Evolutionary conservation across 2,113 vertebrate genomes (phyloP).

Genomic region (Hippocampus abdominalis): DNA sequence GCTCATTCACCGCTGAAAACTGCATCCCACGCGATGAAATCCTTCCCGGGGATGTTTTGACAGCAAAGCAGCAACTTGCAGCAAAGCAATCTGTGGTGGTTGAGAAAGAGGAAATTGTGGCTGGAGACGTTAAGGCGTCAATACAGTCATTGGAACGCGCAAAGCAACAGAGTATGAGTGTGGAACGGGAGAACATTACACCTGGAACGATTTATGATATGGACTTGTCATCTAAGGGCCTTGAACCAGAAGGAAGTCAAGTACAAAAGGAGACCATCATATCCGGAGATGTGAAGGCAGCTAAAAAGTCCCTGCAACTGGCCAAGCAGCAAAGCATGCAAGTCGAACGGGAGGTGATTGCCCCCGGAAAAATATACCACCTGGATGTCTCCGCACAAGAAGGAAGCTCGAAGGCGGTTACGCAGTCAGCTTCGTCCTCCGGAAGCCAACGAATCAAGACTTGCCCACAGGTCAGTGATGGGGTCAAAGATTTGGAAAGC

Average conservation of each 20-base stretch:
- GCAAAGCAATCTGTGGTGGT: conserved; percentile 51
- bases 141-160: conserved; percentile 74
- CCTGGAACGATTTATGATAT: conserved; percentile 69
- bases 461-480: conserved; percentile 90
- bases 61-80: conserved; percentile 65
- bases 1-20: conserved; percentile 49
- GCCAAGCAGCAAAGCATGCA: conserved; percentile 83
- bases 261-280: conserved; percentile 81
- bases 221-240: conserved; percentile 73
- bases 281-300: conserved; percentile 81
- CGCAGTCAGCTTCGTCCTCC: conserved; percentile 66
- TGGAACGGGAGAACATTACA: conserved; percentile 63
- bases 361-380: conserved; percentile 74
- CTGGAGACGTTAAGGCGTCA: conserved; percentile 71
- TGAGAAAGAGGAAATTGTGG: conserved; percentile 73
- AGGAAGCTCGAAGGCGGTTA: conserved; percentile 70
- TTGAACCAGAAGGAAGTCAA: conserved; percentile 49
- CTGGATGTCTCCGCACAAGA: conserved; percentile 56
- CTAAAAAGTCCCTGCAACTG: conserved; percentile 83
- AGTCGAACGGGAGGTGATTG: conserved; percentile 77
- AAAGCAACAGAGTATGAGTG: conserved; percentile 68
- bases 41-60: conserved; percentile 60
- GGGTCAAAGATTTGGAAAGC: conserved; percentile 68
- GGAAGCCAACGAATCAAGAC: conserved; percentile 67
- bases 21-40: conserved; percentile 64